Conservation (phyloP, 2,113 vertebrate genomes). For the Calyptommatus sinebrachiatus region DNA sequence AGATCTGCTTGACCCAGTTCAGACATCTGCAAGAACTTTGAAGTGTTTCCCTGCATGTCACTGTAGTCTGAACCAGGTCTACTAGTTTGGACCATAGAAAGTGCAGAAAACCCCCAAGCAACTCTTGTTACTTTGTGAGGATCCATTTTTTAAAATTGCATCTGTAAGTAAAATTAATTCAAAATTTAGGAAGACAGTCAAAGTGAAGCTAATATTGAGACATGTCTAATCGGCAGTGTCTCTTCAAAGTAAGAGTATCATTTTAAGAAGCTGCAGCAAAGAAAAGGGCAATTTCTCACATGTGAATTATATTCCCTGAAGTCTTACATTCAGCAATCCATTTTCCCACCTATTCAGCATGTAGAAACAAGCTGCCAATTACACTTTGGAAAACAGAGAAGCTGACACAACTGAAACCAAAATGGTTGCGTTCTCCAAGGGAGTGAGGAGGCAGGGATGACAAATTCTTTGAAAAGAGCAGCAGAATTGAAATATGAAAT, state of each 20-base stretch:
- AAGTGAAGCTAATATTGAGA: neutral
- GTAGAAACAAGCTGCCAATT: conserved; percentile 57
- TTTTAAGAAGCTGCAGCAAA: conserved; percentile 25
- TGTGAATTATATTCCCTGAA: conserved; percentile 58
- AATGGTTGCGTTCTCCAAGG: conserved; percentile 45
- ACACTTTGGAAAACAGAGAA: conserved; percentile 52
- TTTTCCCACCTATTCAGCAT: conserved; percentile 50
- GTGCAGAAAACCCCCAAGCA: neutral
- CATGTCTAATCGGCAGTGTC: neutral
- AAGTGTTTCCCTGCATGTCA: too few relatives aligned
- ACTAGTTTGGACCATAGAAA: neutral
- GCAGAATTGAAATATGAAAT: neutral
- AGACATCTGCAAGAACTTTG: too few relatives aligned
- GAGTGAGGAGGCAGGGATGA: neutral
- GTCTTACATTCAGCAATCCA: conserved; percentile 42
- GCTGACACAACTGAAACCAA: conserved; percentile 60
- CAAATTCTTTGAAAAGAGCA: conserved; percentile 13
- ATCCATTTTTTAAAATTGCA: neutral
- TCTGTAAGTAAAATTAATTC: neutral
- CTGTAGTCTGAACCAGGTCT: too few relatives aligned
- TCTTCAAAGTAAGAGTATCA: conserved; percentile 16
- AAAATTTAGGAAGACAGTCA: neutral
- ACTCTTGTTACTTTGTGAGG: neutral
- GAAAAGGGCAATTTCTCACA: conserved; percentile 35
- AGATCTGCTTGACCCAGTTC: too few relatives aligned